Conservation (phyloP, 2,113 vertebrate species). For the Pachyramphus minor region DNA sequence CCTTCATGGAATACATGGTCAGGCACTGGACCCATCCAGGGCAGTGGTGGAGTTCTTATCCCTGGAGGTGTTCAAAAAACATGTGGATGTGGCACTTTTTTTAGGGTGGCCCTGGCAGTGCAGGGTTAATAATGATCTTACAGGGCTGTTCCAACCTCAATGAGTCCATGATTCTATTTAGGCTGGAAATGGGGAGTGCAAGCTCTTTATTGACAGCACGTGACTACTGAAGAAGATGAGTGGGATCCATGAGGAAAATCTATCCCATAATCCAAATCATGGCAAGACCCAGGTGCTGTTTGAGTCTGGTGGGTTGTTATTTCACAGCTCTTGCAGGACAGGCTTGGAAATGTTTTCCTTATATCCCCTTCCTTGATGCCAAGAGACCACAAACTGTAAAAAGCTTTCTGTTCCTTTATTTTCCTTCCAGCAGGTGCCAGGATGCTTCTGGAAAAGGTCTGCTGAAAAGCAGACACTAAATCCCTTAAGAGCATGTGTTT, state of each 20-base stretch:
- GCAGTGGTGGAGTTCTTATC: background rate
- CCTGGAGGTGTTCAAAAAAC: background rate
- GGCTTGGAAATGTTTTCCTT: background rate
- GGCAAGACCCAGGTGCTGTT: background rate
- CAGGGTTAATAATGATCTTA: background rate
- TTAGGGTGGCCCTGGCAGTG: background rate
- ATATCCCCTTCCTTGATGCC: background rate
- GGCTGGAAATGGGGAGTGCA: too few species aligned
- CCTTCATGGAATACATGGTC: background rate
- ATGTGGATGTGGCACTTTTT: accelerated
- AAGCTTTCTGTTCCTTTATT: background rate
- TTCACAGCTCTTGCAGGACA: background rate
- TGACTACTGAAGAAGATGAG: too few species aligned
- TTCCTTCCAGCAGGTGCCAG: background rate
- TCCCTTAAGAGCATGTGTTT: background rate
- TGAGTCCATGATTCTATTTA: background rate
- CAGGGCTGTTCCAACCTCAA: background rate
- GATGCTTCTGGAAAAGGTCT: background rate
- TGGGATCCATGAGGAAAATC: background rate
- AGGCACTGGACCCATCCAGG: background rate
- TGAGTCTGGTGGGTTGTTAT: accelerated
- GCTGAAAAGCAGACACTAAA: background rate
- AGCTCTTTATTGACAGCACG: too few species aligned
- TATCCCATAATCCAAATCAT: background rate
- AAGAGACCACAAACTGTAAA: background rate